Conservation (phyloP, 2,797 vertebrate species). For the Neosilurus mollespiculum region DNA sequence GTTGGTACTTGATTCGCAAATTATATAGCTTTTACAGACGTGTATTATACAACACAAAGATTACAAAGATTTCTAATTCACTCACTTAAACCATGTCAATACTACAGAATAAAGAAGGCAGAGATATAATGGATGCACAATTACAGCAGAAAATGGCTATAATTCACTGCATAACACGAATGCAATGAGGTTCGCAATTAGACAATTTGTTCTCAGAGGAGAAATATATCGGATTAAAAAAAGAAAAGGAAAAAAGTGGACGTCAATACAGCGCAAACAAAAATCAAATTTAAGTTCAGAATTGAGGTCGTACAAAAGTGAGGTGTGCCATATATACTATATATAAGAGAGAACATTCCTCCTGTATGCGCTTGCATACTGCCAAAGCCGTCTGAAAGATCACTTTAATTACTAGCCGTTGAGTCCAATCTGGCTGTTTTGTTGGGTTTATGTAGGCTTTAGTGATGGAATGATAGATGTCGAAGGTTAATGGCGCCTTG, state of each 20-base stretch:
- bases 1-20: neutral
- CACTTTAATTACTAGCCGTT: neutral
- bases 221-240: neutral
- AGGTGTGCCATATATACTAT: neutral
- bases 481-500: slow-evolving; percentile 4
- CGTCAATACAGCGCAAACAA: neutral
- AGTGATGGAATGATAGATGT: neutral
- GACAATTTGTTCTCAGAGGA: neutral
- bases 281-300: neutral
- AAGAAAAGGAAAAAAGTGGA: no score
- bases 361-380: neutral
- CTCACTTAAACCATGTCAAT: neutral
- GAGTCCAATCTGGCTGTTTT: neutral
- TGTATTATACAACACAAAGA: neutral
- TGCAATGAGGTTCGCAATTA: neutral
- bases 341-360: neutral
- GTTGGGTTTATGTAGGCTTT: slow-evolving; percentile 10
- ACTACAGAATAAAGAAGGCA: neutral
- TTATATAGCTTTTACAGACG: neutral
- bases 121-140: neutral
- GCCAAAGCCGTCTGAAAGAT: neutral
- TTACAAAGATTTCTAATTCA: neutral
- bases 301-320: neutral
- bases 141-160: neutral
- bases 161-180: neutral